Evolutionary conservation across 1,140 invertebrate species (phyloP).

Genomic region (Drosophila bipectinata): DNA sequence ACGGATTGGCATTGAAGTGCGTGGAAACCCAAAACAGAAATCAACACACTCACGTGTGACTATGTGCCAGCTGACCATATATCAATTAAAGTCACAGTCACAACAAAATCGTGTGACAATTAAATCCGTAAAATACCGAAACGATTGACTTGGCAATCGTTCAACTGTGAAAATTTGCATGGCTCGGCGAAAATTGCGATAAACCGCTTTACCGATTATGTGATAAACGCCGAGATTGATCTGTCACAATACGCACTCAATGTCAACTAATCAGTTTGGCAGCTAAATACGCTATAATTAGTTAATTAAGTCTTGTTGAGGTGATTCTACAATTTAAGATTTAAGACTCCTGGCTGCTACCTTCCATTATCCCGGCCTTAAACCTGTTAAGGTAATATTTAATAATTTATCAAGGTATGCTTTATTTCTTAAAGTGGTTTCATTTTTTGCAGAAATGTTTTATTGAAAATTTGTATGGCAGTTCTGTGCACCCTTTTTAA

Average conservation of each 20-base stretch:
- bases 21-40: conserved; percentile 43
- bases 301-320: background rate
- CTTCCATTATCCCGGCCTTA: background rate
- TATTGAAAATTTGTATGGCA: background rate
- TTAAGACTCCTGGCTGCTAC: background rate
- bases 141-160: conserved; percentile 60
- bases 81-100: conserved; percentile 77
- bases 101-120: conserved; percentile 77
- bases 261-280: conserved; percentile 41
- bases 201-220: conserved; percentile 62
- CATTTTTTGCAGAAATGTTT: background rate
- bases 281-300: conserved; percentile 29
- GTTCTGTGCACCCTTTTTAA: background rate
- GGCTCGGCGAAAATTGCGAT: conserved; percentile 64
- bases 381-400: background rate
- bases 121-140: conserved; percentile 48
- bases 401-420: background rate
- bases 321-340: too few relatives aligned
- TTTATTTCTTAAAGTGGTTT: background rate
- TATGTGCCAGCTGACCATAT: conserved; percentile 51
- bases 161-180: conserved; percentile 71
- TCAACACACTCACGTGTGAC: conserved; percentile 50
- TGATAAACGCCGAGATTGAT: conserved; percentile 55
- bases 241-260: conserved; percentile 56
- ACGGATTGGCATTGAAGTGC: conserved; percentile 66